Base-by-base conservation (phyloP, 2,888 invertebrate species). In the Drosophila ustulata region DNA sequence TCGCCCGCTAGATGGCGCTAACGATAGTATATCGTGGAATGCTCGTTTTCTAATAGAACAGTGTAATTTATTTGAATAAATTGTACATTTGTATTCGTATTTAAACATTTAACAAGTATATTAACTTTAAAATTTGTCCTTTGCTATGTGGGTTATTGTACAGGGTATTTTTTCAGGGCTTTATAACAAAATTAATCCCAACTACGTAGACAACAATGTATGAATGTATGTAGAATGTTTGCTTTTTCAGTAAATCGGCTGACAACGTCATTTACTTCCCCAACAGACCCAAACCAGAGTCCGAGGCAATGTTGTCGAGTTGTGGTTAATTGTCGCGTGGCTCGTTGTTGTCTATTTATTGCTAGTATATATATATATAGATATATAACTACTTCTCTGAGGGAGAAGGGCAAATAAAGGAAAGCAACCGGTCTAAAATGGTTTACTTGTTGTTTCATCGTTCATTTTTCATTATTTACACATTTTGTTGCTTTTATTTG, bases 281-380 rank as follows among this genome's bases (percentile, higher is more conserved):
- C 28, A 32, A 26, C 25, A 30, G 43, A 28, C 13, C 5, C 45
- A 37, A n/a, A 66, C 18, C 34, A 39, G 5, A 11, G 28, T 28
- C 47, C 53, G 43, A 41, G 34, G 13, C 46, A 30, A 50, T 37
- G 39, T 51, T 30, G 4, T 28, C 23, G 23, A 37, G 46, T 57
- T 52, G 45, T 50, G 23, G 59, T 59, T 61, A 63, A 70, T 68
- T 68, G 62, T 68, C 57, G 70, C 68, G 68, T 70, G 68, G 70
- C 52, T 51, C 28, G 23, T 34, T 45, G 41, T 68, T 62, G 47
- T 67, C 51, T 67, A 43, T 66, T 43, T 45, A 46, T 61, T 41
- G 39, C 39, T 6, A 41, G 39, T 41, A 41, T 18, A 41, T 18
- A 41, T 18, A 41, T 13, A 41, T 18, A 41, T 3, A 41, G 6